These are phyloP conservation scores for Hyaena hyaena DNA, from an alignment of 2,113 vertebrate species.

Conservation along the genomic window DNA sequence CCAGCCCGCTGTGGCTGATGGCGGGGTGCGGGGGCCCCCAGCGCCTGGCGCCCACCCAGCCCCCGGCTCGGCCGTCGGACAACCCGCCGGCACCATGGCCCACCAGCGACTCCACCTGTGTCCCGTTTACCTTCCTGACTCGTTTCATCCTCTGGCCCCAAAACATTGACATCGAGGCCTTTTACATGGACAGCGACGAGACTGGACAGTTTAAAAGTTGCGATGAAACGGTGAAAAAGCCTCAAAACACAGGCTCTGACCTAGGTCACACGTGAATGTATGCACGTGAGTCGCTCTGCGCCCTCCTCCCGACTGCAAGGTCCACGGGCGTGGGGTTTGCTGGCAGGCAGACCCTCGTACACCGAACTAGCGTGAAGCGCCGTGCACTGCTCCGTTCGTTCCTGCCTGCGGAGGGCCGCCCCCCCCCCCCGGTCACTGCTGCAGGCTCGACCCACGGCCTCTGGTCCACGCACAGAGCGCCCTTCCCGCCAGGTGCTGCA, in stretches of 20 bases:
- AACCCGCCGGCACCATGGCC: background rate
- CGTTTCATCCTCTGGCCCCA: background rate
- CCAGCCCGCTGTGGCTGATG: background rate
- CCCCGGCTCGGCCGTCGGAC: background rate
- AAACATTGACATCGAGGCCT: background rate
- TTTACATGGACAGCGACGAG: background rate
- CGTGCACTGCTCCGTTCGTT: fast-evolving
- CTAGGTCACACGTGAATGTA: fast-evolving
- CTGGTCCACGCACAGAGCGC: background rate
- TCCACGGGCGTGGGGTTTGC: fast-evolving
- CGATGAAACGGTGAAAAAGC: background rate
- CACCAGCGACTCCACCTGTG: fast-evolving
- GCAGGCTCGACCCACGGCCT: background rate
- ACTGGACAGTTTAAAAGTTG: background rate
- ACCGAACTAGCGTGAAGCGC: fast-evolving
- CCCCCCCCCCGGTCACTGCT: background rate
- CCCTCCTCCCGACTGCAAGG: no score
- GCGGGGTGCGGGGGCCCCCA: fast-evolving
- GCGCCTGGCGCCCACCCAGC: background rate
- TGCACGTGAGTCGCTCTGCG: no score
- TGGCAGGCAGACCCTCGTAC: no score
- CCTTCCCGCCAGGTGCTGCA: background rate
- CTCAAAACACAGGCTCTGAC: background rate
- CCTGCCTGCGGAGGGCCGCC: background rate
- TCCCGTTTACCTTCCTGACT: background rate